Evolutionary conservation across 2,888 invertebrate species (phyloP), one percentile per base, ranked within the genome.

Genomic region (Drosophila affinis): DNA sequence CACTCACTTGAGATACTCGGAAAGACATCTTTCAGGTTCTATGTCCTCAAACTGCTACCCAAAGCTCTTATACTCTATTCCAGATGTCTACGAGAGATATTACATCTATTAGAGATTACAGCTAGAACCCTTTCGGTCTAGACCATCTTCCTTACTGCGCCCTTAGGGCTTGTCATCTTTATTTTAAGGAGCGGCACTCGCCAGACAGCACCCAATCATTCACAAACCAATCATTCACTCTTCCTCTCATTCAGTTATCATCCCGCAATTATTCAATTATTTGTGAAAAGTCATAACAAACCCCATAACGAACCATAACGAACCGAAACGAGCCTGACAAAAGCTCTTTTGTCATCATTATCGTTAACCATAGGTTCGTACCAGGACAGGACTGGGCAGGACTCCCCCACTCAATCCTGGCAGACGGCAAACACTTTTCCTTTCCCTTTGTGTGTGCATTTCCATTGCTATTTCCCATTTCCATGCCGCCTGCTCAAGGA

Each of bases 401-500:
- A 14, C 24, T 14, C 39, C 14, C 39, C 14, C 39, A 39, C 12
- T 9, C 34, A 65, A 56, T 69, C 65, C 65, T 55, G 32, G 24
- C 69, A 49, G 67, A 70, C 56, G 54, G n/a, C n/a, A 69, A 65
- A 71, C 73, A 88, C 85, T 84, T 84, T 88, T 87, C 64, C 81
- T 88, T 79, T 76, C 64, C 77, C 21, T 68, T 51, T 59, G 59
- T 21, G 65, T 69, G 70, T 67, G 65, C 49, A 45, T 27, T 44
- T 56, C 29, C 29, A 39, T 21, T 21, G 1, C 18, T 29, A 51
- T 17, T n/a, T 39, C 45, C 55, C 62, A 48, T 39, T 48, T 61
- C 39, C 47, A 46, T 32, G 27, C 62, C 62, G 45, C 57, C 34
- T 55, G 53, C 62, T 75, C 72, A 65, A 76, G 80, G 72, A 79